Conservation (phyloP, 2,113 vertebrate species). For the Dasyornis broadbenti region DNA sequence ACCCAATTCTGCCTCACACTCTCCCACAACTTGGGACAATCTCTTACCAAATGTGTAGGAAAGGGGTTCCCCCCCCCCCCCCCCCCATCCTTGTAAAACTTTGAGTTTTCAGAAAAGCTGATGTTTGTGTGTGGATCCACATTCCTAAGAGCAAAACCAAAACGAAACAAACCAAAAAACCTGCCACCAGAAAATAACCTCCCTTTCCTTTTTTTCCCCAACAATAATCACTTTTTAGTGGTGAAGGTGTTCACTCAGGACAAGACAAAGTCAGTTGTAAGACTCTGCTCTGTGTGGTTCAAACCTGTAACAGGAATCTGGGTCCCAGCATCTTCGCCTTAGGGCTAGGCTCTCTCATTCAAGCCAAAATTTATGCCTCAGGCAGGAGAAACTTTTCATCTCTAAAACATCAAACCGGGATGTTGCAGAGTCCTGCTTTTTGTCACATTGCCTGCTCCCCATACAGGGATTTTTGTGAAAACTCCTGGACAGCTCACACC, state of each 20-base stretch:
- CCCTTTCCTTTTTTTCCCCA: neutral
- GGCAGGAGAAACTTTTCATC: neutral
- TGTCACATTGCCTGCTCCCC: neutral
- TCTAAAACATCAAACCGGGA: conserved; percentile 1
- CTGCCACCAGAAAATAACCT: neutral
- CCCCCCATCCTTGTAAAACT: neutral
- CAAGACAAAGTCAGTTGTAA: neutral
- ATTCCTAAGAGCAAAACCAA: neutral
- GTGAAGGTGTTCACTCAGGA: neutral
- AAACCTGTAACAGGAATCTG: neutral
- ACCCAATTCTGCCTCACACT: neutral
- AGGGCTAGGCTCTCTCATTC: neutral
- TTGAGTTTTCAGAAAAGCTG: neutral
- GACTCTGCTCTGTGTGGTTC: neutral
- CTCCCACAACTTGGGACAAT: neutral
- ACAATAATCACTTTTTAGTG: neutral
- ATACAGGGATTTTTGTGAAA: neutral
- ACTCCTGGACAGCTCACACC: neutral
- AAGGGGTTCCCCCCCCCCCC: rapidly evolving
- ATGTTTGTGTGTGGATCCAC: neutral
- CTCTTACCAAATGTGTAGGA: neutral
- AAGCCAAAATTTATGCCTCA: conserved; percentile 29
- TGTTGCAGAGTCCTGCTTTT: neutral
- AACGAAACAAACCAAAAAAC: neutral
- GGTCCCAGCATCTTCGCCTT: neutral